These are phyloP conservation scores for Danaus melanippus DNA, from an alignment of 1,140 invertebrate species.

Conservation along the genomic window DNA sequence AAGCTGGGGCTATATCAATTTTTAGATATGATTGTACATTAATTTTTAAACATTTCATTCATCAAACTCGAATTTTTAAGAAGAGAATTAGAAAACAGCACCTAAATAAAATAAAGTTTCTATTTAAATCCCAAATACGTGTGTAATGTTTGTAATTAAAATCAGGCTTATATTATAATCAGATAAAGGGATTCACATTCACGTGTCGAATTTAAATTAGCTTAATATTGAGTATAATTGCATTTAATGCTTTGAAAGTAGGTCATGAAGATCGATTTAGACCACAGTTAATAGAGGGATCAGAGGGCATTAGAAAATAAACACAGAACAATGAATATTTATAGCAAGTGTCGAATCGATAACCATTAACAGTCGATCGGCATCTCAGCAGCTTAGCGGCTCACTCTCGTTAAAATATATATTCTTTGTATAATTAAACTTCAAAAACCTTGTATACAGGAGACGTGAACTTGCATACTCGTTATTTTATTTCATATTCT, in stretches of 20 bases:
- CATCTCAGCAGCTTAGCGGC: slow-evolving; percentile 18
- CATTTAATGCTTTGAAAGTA: slow-evolving; percentile 9
- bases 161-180: too few species aligned
- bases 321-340: slow-evolving; percentile 29
- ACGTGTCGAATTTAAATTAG: slow-evolving; percentile 9
- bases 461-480: slow-evolving; percentile 4
- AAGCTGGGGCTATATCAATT: too few species aligned
- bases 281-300: slow-evolving; percentile 16
- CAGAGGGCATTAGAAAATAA: slow-evolving; percentile 20
- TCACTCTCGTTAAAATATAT: slow-evolving; percentile 19
- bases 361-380: slow-evolving; percentile 23
- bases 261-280: slow-evolving; percentile 15
- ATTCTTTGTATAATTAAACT: slow-evolving; percentile 14
- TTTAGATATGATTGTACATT: too few species aligned
- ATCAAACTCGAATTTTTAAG: too few species aligned
- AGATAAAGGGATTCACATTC: too few species aligned
- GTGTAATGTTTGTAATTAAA: too few species aligned
- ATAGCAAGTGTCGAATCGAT: slow-evolving; percentile 29
- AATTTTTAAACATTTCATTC: too few species aligned
- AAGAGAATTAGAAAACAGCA: too few species aligned
- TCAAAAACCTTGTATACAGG: slow-evolving; percentile 10
- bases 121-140: too few species aligned
- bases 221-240: slow-evolving; percentile 12
- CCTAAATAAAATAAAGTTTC: too few species aligned
- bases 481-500: neutral